Evolutionary conservation across 2,888 invertebrate species (phyloP), one percentile per base, ranked within the genome.

Genomic region (Coleophora flavipennella): DNA sequence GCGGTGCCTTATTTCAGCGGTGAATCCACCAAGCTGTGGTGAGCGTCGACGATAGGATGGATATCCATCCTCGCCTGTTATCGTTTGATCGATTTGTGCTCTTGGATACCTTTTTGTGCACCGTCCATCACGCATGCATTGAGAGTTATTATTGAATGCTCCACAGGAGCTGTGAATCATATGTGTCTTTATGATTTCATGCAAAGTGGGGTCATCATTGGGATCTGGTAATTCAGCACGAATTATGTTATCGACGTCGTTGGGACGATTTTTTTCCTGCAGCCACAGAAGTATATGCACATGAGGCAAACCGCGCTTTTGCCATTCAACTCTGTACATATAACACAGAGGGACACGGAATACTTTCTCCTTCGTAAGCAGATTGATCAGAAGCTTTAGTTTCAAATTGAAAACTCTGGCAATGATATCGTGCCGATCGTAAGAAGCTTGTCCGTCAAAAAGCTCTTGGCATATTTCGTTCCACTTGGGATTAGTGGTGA

Each of bases 291-390:
- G 29, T 10, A 31, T 40, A 12, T 35, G 35, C 8, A 35, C 34
- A 12, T 39, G 34, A 31, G 31, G 31, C n/a, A n/a, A n/a, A n/a
- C n/a, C n/a, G n/a, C n/a, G n/a, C n/a, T n/a, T n/a, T n/a, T n/a
- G n/a, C n/a, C n/a, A 40, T 27, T 27, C 27, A n/a, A n/a, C n/a
- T n/a, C n/a, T n/a, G n/a, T n/a, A n/a, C n/a, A n/a, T n/a, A n/a
- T n/a, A n/a, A n/a, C 48, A 55, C 40, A 42, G 42, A 50, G 40
- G 50, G 53, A 11, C 39, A 42, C 49, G 45, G 35, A 39, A 46
- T 12, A 46, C 38, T 11, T 34, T 8, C 29, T 36, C 31, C 38
- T 45, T 45, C 25, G 28, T 39, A 1, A 41, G 12, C n/a, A 41
- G 37, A 29, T 41, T 33, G 29, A 41, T 37, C 1, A 41, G n/a